Evolutionary conservation across 64 coral and sea anemone species (phyloP).

Genomic region (Pocillopora damicornis): DNA sequence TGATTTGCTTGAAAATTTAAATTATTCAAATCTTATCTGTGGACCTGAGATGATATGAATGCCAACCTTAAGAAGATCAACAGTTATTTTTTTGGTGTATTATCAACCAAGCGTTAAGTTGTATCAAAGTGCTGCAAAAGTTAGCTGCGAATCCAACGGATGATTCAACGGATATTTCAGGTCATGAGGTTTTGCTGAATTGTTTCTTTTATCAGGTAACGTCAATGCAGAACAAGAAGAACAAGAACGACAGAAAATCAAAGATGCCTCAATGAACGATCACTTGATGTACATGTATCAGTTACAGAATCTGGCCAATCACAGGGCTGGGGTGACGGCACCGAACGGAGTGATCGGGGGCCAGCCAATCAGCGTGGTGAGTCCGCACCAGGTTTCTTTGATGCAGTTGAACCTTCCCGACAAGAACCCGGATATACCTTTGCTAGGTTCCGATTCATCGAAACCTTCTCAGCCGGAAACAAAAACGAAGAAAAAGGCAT

Average conservation of each 20-base stretch:
- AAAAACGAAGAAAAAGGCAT: not conserved
- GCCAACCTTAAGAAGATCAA: too few species aligned
- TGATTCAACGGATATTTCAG: too few species aligned
- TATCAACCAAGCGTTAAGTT: too few species aligned
- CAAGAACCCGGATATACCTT: constrained; percentile 57
- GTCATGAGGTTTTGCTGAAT: not conserved
- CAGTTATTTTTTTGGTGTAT: too few species aligned
- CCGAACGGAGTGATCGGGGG: constrained; percentile 31
- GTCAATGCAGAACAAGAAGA: constrained; percentile 51
- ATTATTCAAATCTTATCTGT: too few species aligned
- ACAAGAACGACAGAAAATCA: constrained; percentile 29
- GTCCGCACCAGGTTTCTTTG: constrained; percentile 49
- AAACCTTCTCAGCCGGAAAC: not conserved
- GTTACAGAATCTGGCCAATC: constrained; percentile 20
- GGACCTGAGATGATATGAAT: too few species aligned
- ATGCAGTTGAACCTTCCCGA: constrained; percentile 39
- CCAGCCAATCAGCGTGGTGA: constrained; percentile 49
- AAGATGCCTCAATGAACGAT: constrained; percentile 42
- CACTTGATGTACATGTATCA: constrained; percentile 54
- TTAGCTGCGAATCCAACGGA: too few species aligned
- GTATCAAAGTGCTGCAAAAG: too few species aligned
- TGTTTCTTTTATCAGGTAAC: not conserved
- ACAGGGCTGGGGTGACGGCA: not conserved
- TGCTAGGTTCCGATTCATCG: not conserved
- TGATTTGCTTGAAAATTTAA: too few species aligned